These are phyloP conservation scores for Epinephelus cyanopodus DNA, from an alignment of 2,113 vertebrate genomes.

Conservation along the genomic window DNA sequence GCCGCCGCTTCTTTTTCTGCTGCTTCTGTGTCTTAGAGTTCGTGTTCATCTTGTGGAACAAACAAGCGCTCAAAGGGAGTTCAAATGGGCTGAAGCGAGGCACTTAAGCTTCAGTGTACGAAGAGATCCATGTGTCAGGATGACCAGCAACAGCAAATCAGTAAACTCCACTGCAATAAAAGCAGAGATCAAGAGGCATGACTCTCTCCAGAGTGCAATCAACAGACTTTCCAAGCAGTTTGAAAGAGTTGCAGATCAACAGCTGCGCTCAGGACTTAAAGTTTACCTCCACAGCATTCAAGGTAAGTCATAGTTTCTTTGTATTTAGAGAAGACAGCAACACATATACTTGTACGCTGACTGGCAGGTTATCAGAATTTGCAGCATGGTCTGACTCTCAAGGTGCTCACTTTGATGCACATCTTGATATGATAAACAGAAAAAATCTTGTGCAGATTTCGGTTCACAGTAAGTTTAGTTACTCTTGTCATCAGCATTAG, in stretches of 20 bases:
- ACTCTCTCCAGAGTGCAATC: constrained; percentile 81
- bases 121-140: constrained; percentile 75
- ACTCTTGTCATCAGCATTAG: background rate
- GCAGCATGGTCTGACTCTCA: background rate
- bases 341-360: background rate
- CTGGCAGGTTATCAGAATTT: background rate
- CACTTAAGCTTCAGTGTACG: constrained; percentile 36
- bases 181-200: constrained; percentile 86
- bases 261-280: constrained; percentile 82
- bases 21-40: constrained; percentile 9
- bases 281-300: constrained; percentile 83
- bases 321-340: background rate
- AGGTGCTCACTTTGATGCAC: background rate
- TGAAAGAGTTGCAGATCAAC: constrained; percentile 81
- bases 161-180: constrained; percentile 84
- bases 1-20: constrained; percentile 23
- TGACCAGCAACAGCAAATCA: constrained; percentile 83
- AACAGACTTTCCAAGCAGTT: constrained; percentile 82
- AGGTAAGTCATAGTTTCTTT: constrained; percentile 79
- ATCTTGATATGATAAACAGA: background rate
- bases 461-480: background rate
- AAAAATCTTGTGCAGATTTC: background rate
- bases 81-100: constrained; percentile 78
- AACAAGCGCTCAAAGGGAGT: constrained; percentile 8
- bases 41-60: constrained; percentile 33